Evolutionary conservation across 2,888 invertebrate species (phyloP).

Genomic region (Teinopalpus imperialis): DNA sequence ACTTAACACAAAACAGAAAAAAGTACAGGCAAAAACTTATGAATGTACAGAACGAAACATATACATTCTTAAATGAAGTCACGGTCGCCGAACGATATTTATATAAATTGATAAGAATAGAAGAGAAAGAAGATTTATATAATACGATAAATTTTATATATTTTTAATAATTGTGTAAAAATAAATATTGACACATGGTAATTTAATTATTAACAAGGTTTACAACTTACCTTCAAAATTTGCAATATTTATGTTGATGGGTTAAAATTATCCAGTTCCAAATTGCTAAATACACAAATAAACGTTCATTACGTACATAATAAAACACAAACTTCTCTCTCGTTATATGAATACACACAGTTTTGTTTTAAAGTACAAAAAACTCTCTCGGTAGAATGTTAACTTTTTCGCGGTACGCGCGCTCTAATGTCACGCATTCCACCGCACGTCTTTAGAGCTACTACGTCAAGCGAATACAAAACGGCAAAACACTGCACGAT

Average conservation of each 20-base stretch:
- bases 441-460: constrained; percentile 59
- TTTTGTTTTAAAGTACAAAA: constrained; percentile 55
- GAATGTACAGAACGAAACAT: constrained; percentile 7
- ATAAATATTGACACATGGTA: constrained; percentile 5
- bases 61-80: too few species aligned
- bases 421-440: constrained; percentile 53
- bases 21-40: constrained; percentile 1
- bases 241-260: constrained; percentile 35
- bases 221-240: constrained; percentile 46
- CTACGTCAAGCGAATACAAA: constrained; percentile 74
- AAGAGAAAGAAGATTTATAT: neutral
- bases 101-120: neutral
- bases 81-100: too few species aligned
- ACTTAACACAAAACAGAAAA: constrained; percentile 26
- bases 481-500: constrained; percentile 34
- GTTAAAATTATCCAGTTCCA: constrained; percentile 49
- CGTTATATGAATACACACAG: constrained; percentile 60
- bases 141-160: neutral
- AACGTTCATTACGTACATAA: constrained; percentile 51
- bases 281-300: constrained; percentile 47
- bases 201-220: constrained; percentile 4
- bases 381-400: constrained; percentile 61
- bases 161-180: neutral
- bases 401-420: constrained; percentile 61
- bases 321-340: constrained; percentile 58